Percentiles rank a stretch among this genome's conserved stretches.
Conservation (phyloP, 2,797 vertebrate genomes). For the Novumbra hubbsi region DNA sequence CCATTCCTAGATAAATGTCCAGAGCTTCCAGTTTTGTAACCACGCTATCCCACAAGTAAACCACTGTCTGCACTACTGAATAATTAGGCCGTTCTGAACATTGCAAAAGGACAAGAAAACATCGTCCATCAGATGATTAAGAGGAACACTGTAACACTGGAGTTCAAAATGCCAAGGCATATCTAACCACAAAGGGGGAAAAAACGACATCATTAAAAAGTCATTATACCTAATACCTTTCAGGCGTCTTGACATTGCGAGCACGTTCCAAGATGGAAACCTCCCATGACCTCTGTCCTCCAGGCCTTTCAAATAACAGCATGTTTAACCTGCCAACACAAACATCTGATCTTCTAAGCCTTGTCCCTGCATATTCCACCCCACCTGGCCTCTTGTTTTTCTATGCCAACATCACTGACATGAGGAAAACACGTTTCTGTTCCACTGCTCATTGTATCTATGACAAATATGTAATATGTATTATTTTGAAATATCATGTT, state of each 20-base stretch:
- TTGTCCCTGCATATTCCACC: not conserved
- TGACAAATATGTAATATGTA: too few species aligned
- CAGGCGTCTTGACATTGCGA: not conserved
- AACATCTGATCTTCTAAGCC: not conserved
- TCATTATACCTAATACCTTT: not conserved
- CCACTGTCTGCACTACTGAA: not conserved
- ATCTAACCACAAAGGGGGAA: not conserved
- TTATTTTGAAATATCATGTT: too few species aligned
- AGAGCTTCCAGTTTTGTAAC: not conserved
- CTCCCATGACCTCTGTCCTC: not conserved
- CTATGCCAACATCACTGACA: not conserved
- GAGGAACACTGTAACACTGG: not conserved
- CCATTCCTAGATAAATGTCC: not conserved
- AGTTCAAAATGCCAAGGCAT: not conserved
- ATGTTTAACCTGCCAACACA: not conserved
- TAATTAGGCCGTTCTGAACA: not conserved
- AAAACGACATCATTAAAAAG: not conserved
- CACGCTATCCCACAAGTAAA: not conserved
- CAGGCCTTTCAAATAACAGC: not conserved
- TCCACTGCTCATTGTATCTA: too few species aligned
- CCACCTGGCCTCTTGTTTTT: not conserved
- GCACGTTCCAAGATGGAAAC: not conserved
- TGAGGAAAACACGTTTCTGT: too few species aligned
- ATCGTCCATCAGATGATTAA: not conserved
- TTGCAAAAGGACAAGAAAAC: not conserved